Percentiles rank a stretch among this genome's conserved stretches.
phyloP scores from a whole-genome alignment of 2,797 vertebrate species.

The Peromyscus aztecus region DNA sequence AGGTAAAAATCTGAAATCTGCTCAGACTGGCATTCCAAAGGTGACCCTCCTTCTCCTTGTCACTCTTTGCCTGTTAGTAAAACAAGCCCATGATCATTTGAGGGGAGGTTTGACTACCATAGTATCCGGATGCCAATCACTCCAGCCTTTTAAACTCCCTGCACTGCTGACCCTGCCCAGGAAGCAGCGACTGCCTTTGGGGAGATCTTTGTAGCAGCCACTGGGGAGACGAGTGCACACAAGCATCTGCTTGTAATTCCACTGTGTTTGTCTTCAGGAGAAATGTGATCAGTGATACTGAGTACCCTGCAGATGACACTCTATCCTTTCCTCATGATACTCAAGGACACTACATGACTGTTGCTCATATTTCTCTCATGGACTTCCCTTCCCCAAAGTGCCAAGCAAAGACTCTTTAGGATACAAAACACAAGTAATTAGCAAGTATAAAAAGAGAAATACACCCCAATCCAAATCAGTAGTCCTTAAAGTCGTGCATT shows the following conservation, averaged over 20 bases:
- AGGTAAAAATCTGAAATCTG: background rate
- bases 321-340: conserved; percentile 57
- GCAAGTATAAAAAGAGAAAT: background rate
- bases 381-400: background rate
- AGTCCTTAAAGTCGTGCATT: conserved; percentile 47
- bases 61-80: conserved; percentile 23
- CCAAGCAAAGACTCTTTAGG: background rate
- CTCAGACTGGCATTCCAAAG: conserved; percentile 62
- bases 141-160: conserved; percentile 65
- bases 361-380: background rate
- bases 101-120: conserved; percentile 40
- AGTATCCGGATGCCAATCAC: conserved; percentile 67
- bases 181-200: conserved; percentile 65
- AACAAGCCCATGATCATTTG: conserved; percentile 53
- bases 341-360: conserved; percentile 77
- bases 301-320: conserved; percentile 70
- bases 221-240: conserved; percentile 44
- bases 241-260: conserved; percentile 68
- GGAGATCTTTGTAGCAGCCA: conserved; percentile 72
- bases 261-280: conserved; percentile 78
- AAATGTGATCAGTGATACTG: conserved; percentile 63
- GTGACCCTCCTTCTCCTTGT: conserved; percentile 70
- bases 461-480: conserved; percentile 29
- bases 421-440: conserved; percentile 68
- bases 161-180: conserved; percentile 63